Evolutionary conservation across 1,140 invertebrate genomes (phyloP), one percentile per base, ranked within the genome.

Genomic region (Pseudomyrmex dendroicus): DNA sequence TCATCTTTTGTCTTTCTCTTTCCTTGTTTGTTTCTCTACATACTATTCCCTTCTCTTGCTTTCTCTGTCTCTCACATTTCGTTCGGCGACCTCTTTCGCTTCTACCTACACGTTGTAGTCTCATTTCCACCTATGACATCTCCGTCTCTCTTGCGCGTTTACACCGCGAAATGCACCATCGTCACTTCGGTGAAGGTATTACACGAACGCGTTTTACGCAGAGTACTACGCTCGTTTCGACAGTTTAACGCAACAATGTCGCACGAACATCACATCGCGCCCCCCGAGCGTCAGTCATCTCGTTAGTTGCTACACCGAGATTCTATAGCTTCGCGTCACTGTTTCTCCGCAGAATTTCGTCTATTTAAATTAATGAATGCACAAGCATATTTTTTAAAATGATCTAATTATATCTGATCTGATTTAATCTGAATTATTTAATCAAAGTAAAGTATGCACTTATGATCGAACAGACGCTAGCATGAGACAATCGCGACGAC

Each of bases 161-260:
- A 82, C 78, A 82, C 57, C 46, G 70, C 78, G 80, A 61, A 70
- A 68, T 72, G 85, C 67, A 64, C 82, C 70, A 84, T 83, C 83
- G 61, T 82, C 77, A 57, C 50, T 67, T 73, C 63, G 63, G 57
- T 17, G 67, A 86, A 57, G 70, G 84, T 86, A 82, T 88, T 84
- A 86, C 84, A 83, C 72, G 61, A 48, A 82, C 86, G 73, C 82
- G 80, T 86, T 89, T 35, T 85, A 87, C 86, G 86, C 85, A 54
- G 72, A 50, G 76, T 59, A 80, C 76, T 59, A 59, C 64, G 70
- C 73, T 82, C 84, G 86, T 83, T 67, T 80, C 84, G 78, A 72
- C 68, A 61, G 66, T 86, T 83, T 76, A 84, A 87, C 56, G 73
- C 67, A 56, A 22, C 59, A 62, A 84, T 67, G 80, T 84, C 48